Evolutionary conservation across 2,113 vertebrate species (phyloP), one percentile per base, ranked within the genome.

Genomic region (Aleadryas rufinucha): DNA sequence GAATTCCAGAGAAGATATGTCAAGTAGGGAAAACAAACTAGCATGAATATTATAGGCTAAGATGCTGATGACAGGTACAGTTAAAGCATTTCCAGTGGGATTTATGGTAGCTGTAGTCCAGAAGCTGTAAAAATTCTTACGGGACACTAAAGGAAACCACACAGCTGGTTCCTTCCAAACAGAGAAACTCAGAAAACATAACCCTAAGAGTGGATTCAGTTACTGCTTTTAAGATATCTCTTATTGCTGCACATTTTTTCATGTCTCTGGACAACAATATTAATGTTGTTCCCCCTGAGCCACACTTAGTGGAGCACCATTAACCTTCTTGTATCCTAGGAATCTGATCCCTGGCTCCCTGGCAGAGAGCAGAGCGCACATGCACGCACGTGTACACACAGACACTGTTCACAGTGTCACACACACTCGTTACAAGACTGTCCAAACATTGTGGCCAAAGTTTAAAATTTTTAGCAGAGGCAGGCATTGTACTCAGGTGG

Each of bases 401-500:
- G 12, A 39, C 17, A 10, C 13, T 12, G 23, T 2, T 60, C 44
- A 53, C 23, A 93, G 11, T 16, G 11, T 16, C 26, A 50, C 30
- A 35, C 45, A 30, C 45, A 16, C 28, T 71, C 26, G n/a, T 74
- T 91, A 35, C 33, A 89, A 31, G 18, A 16, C 8, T 7, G 10
- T 21, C 88, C 44, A 90, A 78, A 93, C 6, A 39, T 57, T 8
- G 18, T 7, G 84, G 44, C 42, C 24, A 95, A 65, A 96, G 60
- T 56, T 90, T 89, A 97, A 84, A 89, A 93, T 88, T 89, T 95
- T 96, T 84, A 80, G 64, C 60, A 26, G 28, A 49, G 49, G 19
- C 37, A 9, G 89, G 45, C 45, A 31, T 27, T 70, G 28, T 76
- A 53, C 24, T 72, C 61, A 79, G 45, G 89, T 90, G 61, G 64